A percentile compares a stretch with the other conserved stretches of the same genome.
phyloP scores from a whole-genome alignment of 2,888 invertebrate genomes.

The Hanleya hanleyi region DNA sequence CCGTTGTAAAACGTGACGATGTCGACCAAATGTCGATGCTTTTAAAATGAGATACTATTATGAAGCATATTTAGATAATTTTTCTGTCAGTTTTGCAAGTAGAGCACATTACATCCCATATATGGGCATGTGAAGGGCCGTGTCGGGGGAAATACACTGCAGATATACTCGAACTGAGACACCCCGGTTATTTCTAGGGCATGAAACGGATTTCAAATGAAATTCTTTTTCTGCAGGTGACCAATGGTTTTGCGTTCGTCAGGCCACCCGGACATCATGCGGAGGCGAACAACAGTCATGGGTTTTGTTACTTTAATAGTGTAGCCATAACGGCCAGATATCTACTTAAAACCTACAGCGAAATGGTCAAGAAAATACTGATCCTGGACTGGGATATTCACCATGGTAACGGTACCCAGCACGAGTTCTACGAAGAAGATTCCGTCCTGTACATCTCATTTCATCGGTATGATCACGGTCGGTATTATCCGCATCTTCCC shows the following conservation, averaged over 20 bases:
- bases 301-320: constrained; percentile 92
- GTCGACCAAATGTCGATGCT: too few species aligned
- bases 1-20: too few species aligned
- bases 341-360: constrained; percentile 78
- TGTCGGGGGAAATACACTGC: too few species aligned
- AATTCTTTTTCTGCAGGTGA: background rate
- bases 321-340: constrained; percentile 87
- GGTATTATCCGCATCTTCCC: constrained; percentile 86
- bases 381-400: constrained; percentile 96
- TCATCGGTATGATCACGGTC: constrained; percentile 91
- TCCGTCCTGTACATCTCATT: constrained; percentile 90
- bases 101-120: too few species aligned
- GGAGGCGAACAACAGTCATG: constrained; percentile 82
- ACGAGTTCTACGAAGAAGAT: constrained; percentile 81
- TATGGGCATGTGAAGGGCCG: too few species aligned
- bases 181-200: too few species aligned
- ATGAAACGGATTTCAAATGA: too few species aligned
- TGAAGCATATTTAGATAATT: too few species aligned
- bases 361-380: constrained; percentile 76
- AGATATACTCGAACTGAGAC: too few species aligned
- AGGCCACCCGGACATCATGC: constrained; percentile 91
- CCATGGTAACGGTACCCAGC: constrained; percentile 94
- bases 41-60: too few species aligned
- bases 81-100: too few species aligned
- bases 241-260: constrained; percentile 18